Evolutionary conservation across 2,797 vertebrate species (phyloP), one percentile per base, ranked within the genome.

Genomic region (Crossoptilon crossoptilon): DNA sequence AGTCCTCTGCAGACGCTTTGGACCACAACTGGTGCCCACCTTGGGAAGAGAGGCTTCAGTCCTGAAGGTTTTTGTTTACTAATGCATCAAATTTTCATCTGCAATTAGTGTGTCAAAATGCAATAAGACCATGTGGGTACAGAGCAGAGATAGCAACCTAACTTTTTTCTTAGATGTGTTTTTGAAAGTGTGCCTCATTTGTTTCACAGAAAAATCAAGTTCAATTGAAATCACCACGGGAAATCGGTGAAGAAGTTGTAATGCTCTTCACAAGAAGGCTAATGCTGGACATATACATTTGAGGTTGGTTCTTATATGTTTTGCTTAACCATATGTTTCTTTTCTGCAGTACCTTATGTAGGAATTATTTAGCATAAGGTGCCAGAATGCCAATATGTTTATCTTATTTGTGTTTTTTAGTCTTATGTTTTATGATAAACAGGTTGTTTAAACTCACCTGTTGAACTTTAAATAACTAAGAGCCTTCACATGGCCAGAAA

Each of bases 301-400:
- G 63, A 95, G 87, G 74, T 76, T 73, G 6, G 29, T 90, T 96
- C 94, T 95, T 94, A 89, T 96, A 93, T 88, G 75, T 95, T 96
- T 96, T 91, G 53, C 78, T 96, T 91, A 95, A 93, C 18, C 96
- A 94, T 96, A 95, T 96, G 96, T 94, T 96, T 87, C 93, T 86
- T 95, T 96, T 97, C 95, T 93, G 70, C 96, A 87, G 91, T 87
- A 84, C 92, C 95, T 97, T 96, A 83, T 86, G 80, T 87, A 95
- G 93, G 93, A 96, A 83, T 96, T 95, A 95, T 92, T 96, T 94
- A 95, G 73, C 97, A 97, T 96, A 97, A 97, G 96, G 97, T 97
- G 97, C 89, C 22, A 75, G 91, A 88, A 83, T 91, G 88, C 91
- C 97, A 96, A 88, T 96, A 96, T 96, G 97, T 90, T 97, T 96